Base-by-base conservation (phyloP, 2,113 vertebrate species). In the Ariopsis seemanni region DNA sequence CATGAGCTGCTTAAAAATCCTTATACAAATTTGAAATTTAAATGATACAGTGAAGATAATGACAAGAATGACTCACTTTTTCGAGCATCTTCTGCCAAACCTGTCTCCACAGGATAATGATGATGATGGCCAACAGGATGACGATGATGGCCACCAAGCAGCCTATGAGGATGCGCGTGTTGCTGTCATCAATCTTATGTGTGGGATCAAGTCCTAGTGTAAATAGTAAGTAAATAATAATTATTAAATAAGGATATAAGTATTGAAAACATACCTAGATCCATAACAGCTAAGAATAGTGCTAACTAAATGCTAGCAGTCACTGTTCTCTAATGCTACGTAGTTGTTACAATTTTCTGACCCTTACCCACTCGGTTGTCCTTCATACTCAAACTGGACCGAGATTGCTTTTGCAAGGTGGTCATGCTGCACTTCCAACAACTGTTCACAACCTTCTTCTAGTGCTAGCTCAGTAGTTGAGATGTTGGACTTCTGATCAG, bases 81-180 rank as follows among this genome's bases (percentile, higher is more conserved):
- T 99, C 98, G 79, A 99, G 94, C 97, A 99, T 98, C 93, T 98
- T 99, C 92, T 98, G 97, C 98, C 98, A 99, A 92, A 99, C 98
- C 90, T 99, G 98, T 63, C 98, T 93, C 98, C 98, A 99, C 55
- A 99, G 94, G 84, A 99, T 99, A 92, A 99, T 99, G 92, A 99
- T 96, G 6, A 99, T 99, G 90, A 99, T 97, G 57, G 97, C 95
- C 90, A 97, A 87, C 6, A 99, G 94, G 90, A 99, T 99, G 90
- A 96, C 97, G 88, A 99, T 99, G 91, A 99, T 98, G 0, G 98
- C 98, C 88, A 99, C 97, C 91, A 99, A 91, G 91, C 98, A 99
- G 67, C 97, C 98, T 15, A 99, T 97, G 91, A 99, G 94, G 90
- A 99, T 97, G 82, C 97, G 95, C 0, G 98, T 99, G 86, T 97